phyloP scores from a whole-genome alignment of 2,888 invertebrate species.

The Heliconius aoede region DNA sequence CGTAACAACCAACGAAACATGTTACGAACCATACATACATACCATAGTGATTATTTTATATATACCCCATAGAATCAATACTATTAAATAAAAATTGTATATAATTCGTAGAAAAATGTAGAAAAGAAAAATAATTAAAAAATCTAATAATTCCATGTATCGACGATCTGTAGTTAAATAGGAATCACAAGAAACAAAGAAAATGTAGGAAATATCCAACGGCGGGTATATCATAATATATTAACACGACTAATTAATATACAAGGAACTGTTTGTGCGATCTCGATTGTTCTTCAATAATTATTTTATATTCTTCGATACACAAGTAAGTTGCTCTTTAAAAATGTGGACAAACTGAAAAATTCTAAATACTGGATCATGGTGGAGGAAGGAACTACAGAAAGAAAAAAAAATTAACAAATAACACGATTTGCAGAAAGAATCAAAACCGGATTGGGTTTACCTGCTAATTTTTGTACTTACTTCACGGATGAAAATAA shows the following conservation, averaged over 20 bases:
- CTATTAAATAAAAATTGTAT: too few species aligned
- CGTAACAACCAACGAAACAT: not conserved
- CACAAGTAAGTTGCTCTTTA: not conserved
- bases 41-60: not conserved
- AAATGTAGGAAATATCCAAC: conserved; percentile 13
- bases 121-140: not conserved
- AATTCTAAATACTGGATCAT: too few species aligned
- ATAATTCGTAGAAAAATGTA: not conserved
- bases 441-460: too few species aligned
- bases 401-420: too few species aligned
- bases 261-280: not conserved
- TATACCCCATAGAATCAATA: too few species aligned
- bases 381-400: too few species aligned
- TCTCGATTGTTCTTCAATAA: not conserved
- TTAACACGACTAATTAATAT: conserved; percentile 26
- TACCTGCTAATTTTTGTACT: not conserved
- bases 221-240: conserved; percentile 6
- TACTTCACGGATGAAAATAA: not conserved
- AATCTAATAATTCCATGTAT: not conserved
- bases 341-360: not conserved
- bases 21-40: not conserved
- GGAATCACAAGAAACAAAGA: conserved; percentile 3
- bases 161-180: not conserved
- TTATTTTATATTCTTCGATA: not conserved
- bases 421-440: too few species aligned